Base-by-base conservation (phyloP, 2,888 invertebrate species). In the Dicranocentrus wangi region DNA sequence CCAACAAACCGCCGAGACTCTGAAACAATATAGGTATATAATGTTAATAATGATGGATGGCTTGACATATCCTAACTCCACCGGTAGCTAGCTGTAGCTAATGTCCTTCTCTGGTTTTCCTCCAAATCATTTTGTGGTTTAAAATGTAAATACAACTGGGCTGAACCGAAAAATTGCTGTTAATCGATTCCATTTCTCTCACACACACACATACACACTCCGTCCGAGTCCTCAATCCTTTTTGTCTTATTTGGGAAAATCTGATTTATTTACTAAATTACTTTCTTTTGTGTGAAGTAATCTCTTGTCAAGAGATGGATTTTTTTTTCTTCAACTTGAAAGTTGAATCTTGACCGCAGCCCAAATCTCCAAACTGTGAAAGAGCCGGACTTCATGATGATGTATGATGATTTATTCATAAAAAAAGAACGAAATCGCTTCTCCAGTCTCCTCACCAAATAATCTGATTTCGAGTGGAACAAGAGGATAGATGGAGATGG, bases 171-270 rank as follows among this genome's bases (percentile, higher is more conserved):
- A 65, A 78, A 65, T 63, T 53, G n/a, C n/a, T n/a, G 53, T 77
- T 70, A 78, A 78, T 78, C 70, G 78, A 78, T 78, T 53, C 55
- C 39, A 70, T 78, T 78, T 78, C 55, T 77, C 77, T 69, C 61
- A 61, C 23, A 21, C 8, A 66, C 39, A 60, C 60, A 17, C 3
- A 25, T 21, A 5, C 21, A 10, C 17, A 10, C 39, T 55, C 27
- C 13, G 65, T 42, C 21, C 28, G 27, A 60, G 15, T 61, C 15
- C 28, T 17, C 32, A 32, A n/a, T 47, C 47, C 15, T 13, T 19
- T 1, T 65, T 61, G 61, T 42, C 39, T 42, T 65, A 65, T 39
- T 39, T 65, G 65, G 42, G 65, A 65, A 65, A 65, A 65, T 65
- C 65, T 43, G 39, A 65, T 43, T 65, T 65, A 60, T 8, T 42